A percentile compares a stretch with the other conserved stretches of the same genome.
Evolutionary conservation across 2,797 vertebrate genomes (phyloP).

Genomic region (Garrulus glandarius): DNA sequence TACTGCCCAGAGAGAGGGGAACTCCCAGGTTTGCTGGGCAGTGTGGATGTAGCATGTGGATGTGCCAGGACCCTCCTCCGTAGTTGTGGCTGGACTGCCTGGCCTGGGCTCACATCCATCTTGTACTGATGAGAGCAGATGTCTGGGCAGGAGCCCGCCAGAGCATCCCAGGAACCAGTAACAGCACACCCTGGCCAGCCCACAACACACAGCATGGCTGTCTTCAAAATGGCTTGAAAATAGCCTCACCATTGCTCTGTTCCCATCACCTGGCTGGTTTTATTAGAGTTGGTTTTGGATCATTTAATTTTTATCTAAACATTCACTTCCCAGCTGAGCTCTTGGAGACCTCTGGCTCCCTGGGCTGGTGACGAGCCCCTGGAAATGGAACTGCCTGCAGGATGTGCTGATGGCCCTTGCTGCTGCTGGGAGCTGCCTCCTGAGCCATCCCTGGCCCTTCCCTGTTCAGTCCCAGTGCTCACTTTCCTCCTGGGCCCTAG

Average conservation of each 20-base stretch:
- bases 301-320: constrained; percentile 20
- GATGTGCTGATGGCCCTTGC: not conserved
- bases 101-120: rapidly evolving
- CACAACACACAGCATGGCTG: rapidly evolving
- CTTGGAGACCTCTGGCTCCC: not conserved
- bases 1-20: not conserved
- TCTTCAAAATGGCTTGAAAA: not conserved
- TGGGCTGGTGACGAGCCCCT: not conserved
- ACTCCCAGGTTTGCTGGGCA: rapidly evolving
- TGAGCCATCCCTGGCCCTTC: not conserved
- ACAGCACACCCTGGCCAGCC: not conserved
- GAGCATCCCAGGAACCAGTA: not conserved
- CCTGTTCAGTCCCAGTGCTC: not conserved
- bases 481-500: not conserved
- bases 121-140: not conserved
- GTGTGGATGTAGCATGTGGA: rapidly evolving
- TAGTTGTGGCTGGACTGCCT: not conserved
- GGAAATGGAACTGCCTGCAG: not conserved
- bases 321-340: not conserved
- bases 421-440: not conserved
- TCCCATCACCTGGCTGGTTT: not conserved
- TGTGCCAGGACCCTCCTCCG: not conserved
- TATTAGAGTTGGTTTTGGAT: not conserved
- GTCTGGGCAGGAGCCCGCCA: not conserved
- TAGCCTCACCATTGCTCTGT: not conserved